A percentile compares a stretch with the other conserved stretches of the same genome.
Evolutionary conservation across 2,888 invertebrate species (phyloP).

Genomic region (Hirudinaria manillensis): DNA sequence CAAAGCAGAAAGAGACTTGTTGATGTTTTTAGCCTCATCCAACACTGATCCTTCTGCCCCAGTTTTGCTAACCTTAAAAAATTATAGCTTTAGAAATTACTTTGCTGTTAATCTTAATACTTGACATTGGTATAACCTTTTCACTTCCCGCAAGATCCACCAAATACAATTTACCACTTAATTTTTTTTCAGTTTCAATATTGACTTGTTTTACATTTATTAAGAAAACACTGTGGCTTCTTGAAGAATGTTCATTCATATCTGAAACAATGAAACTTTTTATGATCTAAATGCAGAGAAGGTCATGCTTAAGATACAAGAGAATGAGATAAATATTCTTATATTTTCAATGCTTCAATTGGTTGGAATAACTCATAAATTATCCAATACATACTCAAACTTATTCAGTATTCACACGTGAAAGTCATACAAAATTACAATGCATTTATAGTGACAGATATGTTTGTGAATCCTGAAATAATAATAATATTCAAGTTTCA

Average conservation of each 20-base stretch:
- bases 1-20: constrained; percentile 95
- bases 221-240: constrained; percentile 98
- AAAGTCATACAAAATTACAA: no score
- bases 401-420: no score
- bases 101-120: constrained; percentile 2
- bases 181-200: constrained; percentile 95
- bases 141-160: constrained; percentile 99
- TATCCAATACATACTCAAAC: no score
- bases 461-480: no score
- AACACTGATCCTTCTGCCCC: constrained; percentile 97
- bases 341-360: no score
- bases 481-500: no score
- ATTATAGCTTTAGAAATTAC: no score
- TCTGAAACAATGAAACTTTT: constrained; percentile 33
- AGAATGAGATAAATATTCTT: no score
- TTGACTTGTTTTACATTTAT: constrained; percentile 99
- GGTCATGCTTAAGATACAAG: no score
- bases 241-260: constrained; percentile 99
- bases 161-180: constrained; percentile 94
- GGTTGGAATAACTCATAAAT: not conserved
- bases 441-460: no score
- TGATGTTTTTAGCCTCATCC: constrained; percentile 99
- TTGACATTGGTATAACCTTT: constrained; percentile 64
- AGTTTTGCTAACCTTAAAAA: constrained; percentile 81
- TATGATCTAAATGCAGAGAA: no score